phyloP scores from a whole-genome alignment of 2,113 vertebrate species.

The Aythya baeri region DNA sequence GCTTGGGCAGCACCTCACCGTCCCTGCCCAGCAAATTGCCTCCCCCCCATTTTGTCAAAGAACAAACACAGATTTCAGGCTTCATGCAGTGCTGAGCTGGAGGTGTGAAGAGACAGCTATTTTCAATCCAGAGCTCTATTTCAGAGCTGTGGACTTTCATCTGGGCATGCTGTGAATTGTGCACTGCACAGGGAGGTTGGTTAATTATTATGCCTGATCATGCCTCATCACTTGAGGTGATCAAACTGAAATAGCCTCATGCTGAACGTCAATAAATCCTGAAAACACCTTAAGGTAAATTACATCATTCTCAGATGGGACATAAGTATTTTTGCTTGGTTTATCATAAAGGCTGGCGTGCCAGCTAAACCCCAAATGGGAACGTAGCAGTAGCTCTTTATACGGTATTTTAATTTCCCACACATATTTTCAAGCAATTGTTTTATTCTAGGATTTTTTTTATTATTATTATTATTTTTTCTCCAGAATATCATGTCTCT shows the following conservation, averaged over 20 bases:
- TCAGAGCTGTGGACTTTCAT: not conserved
- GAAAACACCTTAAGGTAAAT: not conserved
- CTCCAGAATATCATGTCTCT: not conserved
- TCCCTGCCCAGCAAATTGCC: not conserved
- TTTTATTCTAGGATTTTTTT: not conserved
- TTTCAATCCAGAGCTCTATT: not conserved
- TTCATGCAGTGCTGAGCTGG: rapidly evolving
- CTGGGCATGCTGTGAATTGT: not conserved
- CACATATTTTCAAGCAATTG: not conserved
- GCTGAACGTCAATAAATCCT: not conserved
- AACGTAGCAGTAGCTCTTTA: not conserved
- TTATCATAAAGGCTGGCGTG: rapidly evolving
- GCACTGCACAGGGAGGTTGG: not conserved
- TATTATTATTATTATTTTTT: not conserved
- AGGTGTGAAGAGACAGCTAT: not conserved
- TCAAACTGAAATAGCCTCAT: not conserved
- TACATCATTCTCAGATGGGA: not conserved
- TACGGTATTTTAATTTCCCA: not conserved
- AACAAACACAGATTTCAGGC: not conserved
- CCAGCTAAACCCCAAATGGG: not conserved
- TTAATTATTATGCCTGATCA: not conserved
- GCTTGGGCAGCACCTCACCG: not conserved
- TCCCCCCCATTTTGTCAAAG: not conserved
- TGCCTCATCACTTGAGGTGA: not conserved
- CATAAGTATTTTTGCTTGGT: not conserved